Evolutionary conservation across 2,113 vertebrate species (phyloP), one percentile per base, ranked within the genome.

Genomic region (Plecotus auritus): DNA sequence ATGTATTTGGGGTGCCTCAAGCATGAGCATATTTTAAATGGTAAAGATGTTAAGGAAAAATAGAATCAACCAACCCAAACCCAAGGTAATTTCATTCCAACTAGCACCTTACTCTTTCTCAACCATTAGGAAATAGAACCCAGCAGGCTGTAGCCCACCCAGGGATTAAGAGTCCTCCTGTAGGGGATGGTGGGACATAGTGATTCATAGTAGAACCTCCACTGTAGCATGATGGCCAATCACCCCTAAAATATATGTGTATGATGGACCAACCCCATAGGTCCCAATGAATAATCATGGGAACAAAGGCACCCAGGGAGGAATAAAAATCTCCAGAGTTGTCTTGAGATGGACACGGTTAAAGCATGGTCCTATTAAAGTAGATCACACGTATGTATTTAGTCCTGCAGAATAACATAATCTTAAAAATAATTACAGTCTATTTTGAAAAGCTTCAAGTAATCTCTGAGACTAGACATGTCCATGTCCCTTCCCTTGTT

Each of bases 51-150:
- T 61, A 42, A 91, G 77, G 9, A 72, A 66, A 74, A 91, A 83
- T 1, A 94, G 28, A 88, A 59, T 74, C 61, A 64, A 64, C 28
- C 74, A 92, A 89, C 45, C 12, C 69, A 59, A 87, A 93, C 12
- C 37, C 85, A 95, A 82, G 56, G 37, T 59, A 78, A 56, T 73
- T 88, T 85, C 88, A 91, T 45, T 92, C 67, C 61, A 94, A 76
- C 9, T 49, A 82, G 61, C 28, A 81, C 51, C 82, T 96, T 28
- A 73, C 42, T 56, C 40, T 91, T 92, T 83, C 10, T 61, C 64
- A 88, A 54, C 28, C 77, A 84, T 76, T 85, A 86, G 74, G 54
- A 83, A 86, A 80, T 22, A 14, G 37, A 73, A 56, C 30, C 9
- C 28, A 61, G 51, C 35, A 88, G 69, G 56, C 45, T 54, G 12